phyloP scores from a whole-genome alignment of 1,140 invertebrate species.

The Microplitis mediator region DNA sequence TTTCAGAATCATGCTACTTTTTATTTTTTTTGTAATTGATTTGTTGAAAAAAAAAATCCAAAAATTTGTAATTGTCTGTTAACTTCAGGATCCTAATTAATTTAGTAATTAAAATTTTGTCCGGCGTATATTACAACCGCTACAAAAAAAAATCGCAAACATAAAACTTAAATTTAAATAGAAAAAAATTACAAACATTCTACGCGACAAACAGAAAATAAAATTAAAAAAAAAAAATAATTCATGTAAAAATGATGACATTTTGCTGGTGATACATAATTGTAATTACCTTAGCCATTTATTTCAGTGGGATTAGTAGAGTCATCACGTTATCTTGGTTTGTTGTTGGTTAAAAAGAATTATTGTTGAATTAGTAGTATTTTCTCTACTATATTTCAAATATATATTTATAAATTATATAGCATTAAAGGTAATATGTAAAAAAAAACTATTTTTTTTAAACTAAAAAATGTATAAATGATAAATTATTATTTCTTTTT shows the following conservation, averaged over 20 bases:
- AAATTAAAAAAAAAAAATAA: constrained; percentile 27
- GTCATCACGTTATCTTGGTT: constrained; percentile 11
- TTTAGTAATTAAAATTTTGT: not conserved
- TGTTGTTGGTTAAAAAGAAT: too few species aligned
- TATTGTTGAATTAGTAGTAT: not conserved
- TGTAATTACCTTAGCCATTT: constrained; percentile 22
- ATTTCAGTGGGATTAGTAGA: constrained; percentile 26
- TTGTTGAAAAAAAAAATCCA: too few species aligned
- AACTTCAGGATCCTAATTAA: not conserved
- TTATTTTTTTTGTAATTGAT: not conserved
- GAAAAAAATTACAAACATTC: not conserved
- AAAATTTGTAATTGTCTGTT: too few species aligned
- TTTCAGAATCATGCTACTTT: too few species aligned
- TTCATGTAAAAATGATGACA: constrained; percentile 11
- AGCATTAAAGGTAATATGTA: not conserved
- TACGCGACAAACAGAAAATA: constrained; percentile 22
- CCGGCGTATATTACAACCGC: not conserved
- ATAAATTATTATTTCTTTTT: not conserved
- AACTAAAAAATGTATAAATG: not conserved
- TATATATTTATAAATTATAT: not conserved
- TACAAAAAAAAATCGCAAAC: not conserved
- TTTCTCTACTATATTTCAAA: not conserved
- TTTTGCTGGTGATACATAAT: constrained; percentile 16
- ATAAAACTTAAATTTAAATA: constrained; percentile 30
- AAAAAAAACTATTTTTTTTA: not conserved